phyloP scores from a whole-genome alignment of 2,113 vertebrate genomes.

The Oreochromis spilurus region DNA sequence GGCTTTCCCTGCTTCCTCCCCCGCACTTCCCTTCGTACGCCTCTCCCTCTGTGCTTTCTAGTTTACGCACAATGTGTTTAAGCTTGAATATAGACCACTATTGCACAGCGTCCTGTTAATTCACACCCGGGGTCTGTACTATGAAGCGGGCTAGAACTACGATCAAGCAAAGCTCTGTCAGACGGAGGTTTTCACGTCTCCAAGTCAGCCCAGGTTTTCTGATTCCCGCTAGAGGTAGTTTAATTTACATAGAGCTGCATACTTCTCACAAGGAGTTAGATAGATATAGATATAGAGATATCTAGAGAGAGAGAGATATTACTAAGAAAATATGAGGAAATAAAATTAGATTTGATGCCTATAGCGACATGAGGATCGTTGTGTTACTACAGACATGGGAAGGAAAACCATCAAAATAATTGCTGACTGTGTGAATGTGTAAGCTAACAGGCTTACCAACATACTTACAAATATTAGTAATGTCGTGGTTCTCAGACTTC shows the following conservation, averaged over 20 bases:
- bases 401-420: not conserved
- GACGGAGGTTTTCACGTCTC: not conserved
- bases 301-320: too few relatives aligned
- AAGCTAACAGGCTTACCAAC: not conserved
- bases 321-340: not conserved
- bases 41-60: constrained; percentile 12
- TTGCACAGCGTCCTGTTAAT: not conserved
- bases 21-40: not conserved
- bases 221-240: not conserved
- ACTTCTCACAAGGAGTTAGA: not conserved
- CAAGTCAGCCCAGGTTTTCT: not conserved
- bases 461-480: not conserved
- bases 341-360: not conserved
- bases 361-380: not conserved
- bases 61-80: not conserved
- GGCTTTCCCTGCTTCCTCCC: not conserved
- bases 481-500: not conserved
- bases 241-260: not conserved
- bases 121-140: not conserved
- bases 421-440: not conserved
- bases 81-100: not conserved
- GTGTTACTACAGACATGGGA: not conserved
- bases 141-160: not conserved
- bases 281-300: too few relatives aligned
- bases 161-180: not conserved